Evolutionary conservation across 2,113 vertebrate genomes (phyloP).

Genomic region (Astatotilapia flaviijosephi): DNA sequence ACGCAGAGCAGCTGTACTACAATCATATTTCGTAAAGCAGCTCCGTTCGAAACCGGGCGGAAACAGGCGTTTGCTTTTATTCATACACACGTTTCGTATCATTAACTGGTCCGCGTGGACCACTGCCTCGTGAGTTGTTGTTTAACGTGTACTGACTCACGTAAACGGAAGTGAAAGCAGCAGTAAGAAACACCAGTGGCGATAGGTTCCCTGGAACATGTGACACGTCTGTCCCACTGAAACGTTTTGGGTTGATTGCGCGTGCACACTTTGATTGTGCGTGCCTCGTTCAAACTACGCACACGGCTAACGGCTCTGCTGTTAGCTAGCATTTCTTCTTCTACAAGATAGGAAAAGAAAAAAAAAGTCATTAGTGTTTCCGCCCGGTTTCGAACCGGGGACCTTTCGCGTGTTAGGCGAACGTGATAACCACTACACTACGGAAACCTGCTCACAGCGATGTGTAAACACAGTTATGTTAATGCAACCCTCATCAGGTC

Average conservation of each 20-base stretch:
- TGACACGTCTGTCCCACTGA: background rate
- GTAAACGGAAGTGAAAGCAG: background rate
- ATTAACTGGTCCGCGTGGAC: background rate
- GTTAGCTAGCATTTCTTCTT: background rate
- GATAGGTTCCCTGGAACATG: background rate
- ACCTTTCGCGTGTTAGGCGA: constrained; percentile 92
- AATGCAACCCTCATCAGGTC: rapidly evolving
- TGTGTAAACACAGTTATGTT: rapidly evolving
- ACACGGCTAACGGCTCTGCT: background rate
- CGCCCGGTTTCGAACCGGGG: constrained; percentile 89
- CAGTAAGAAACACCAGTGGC: background rate
- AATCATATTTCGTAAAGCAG: background rate
- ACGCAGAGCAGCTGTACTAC: background rate
- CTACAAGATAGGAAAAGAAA: background rate
- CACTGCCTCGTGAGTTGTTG: background rate
- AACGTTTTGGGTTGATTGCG: background rate
- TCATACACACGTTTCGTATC: background rate
- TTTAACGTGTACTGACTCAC: background rate
- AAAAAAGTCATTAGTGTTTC: constrained; percentile 60
- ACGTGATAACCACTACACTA: constrained; percentile 96
- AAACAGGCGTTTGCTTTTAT: constrained; percentile 49
- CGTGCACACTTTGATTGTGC: background rate
- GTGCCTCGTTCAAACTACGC: background rate
- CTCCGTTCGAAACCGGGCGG: constrained; percentile 84
- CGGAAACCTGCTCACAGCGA: constrained; percentile 36